Conservation (phyloP, 2,797 vertebrate genomes). For the Pitangus sulphuratus region DNA sequence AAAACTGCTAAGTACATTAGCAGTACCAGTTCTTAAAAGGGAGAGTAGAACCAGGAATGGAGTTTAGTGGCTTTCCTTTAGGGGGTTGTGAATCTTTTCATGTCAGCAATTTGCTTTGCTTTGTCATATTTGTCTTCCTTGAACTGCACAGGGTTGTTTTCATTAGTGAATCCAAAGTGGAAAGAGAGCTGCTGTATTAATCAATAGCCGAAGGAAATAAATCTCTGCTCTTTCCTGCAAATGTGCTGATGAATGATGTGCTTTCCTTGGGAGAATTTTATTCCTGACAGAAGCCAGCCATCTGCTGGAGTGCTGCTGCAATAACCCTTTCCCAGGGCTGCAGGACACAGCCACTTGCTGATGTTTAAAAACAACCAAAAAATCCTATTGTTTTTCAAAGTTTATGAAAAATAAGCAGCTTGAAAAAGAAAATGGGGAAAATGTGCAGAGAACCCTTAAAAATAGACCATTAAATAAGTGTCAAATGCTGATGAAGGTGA, state of each 20-base stretch:
- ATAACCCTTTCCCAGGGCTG: not conserved
- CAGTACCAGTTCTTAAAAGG: not conserved
- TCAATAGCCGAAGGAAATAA: not conserved
- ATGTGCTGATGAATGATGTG: not conserved
- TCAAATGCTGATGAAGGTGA: not conserved
- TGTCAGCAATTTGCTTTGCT: constrained; percentile 13
- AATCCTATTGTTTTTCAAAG: not conserved
- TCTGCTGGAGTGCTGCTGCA: constrained; percentile 59
- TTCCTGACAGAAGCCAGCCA: constrained; percentile 68
- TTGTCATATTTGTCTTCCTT: not conserved
- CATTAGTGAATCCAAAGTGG: not conserved
- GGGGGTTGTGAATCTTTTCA: not conserved
- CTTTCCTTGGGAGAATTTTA: constrained; percentile 2
- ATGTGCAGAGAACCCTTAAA: not conserved
- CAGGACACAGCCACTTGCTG: not conserved
- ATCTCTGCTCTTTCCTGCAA: not conserved
- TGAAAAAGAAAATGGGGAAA: not conserved
- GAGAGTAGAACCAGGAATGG: not conserved
- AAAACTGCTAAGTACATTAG: not conserved
- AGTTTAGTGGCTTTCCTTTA: not conserved
- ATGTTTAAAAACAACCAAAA: not conserved
- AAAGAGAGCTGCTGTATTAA: constrained; percentile 2
- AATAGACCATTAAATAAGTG: not conserved
- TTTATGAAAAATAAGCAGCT: not conserved
- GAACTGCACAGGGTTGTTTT: not conserved